These are phyloP conservation scores for Hetaerina titia DNA, from an alignment of 2,888 invertebrate species.

Conservation along the genomic window DNA sequence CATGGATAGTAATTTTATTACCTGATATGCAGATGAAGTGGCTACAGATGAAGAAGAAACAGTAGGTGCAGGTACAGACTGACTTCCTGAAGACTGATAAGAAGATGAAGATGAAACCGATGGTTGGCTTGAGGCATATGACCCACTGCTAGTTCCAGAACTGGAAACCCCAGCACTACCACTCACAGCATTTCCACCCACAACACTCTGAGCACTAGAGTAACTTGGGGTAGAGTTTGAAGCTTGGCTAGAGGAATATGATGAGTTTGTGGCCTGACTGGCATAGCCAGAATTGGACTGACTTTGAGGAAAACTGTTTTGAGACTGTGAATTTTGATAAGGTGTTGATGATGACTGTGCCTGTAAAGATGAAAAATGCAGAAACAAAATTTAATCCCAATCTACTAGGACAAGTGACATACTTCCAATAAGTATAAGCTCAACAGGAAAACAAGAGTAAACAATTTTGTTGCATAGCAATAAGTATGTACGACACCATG, in stretches of 20 bases:
- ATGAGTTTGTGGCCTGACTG: conserved; percentile 68
- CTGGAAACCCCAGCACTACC: conserved; percentile 60
- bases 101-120: conserved; percentile 66
- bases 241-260: conserved; percentile 64
- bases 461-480: neutral
- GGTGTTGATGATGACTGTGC: conserved; percentile 70
- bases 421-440: neutral
- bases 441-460: neutral
- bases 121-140: conserved; percentile 68
- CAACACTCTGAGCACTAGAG: conserved; percentile 63
- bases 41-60: conserved; percentile 48
- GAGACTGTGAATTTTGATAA: conserved; percentile 70
- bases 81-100: conserved; percentile 66
- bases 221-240: conserved; percentile 64
- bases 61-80: conserved; percentile 54
- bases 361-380: conserved; percentile 66
- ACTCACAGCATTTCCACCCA: conserved; percentile 57
- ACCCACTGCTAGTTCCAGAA: conserved; percentile 60
- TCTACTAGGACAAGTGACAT: neutral
- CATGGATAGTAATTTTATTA: neutral
- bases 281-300: conserved; percentile 70
- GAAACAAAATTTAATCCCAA: neutral
- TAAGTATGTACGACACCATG: neutral
- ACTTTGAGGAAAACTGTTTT: conserved; percentile 70
- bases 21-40: conserved; percentile 65